Evolutionary conservation across 2,113 vertebrate genomes (phyloP), one percentile per base, ranked within the genome.

Genomic region (Istiophorus platypterus): DNA sequence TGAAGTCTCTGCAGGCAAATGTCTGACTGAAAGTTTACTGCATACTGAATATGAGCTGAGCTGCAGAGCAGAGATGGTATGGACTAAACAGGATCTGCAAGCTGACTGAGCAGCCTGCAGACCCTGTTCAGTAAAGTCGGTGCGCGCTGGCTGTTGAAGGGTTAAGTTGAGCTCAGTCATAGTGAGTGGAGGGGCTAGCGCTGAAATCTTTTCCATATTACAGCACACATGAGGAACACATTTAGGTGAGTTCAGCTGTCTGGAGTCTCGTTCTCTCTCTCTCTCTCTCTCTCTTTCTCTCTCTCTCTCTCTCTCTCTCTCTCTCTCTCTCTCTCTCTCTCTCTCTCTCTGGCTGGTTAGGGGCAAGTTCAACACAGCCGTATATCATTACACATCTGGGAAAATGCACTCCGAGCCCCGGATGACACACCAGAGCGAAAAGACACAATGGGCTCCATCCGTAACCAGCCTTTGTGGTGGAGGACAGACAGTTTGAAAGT

Each of bases 321-420:
- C 77, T 84, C 72, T 75, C 74, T 68, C 81, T 69, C 87, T 81
- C 80, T 72, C 85, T 67, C 59, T 81, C 78, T 51, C 15, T 42
- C 81, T 73, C 62, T 64, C 58, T 54, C 67, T 83, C 83, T 89
- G 58, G 78, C 57, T 88, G 85, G 75, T 83, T 82, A 78, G 89
- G 88, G 86, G 87, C 69, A 72, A 82, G 85, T 85, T 91, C 68
- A 83, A 52, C 80, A 71, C 82, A 86, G 90, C 87, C 85, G 78
- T 93, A 93, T 93, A 91, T 95, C 92, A 95, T 91, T 91, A 88
- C 81, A 92, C 95, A 95, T 95, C 94, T 96, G 95, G 93, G 93
- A 93, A 94, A 91, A 81, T 86, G 73, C 79, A 79, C 85, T 84
- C 56, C 29, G 71, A 69, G 68, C 62, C 68, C 85, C 54, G 82